Base-by-base conservation (phyloP, 2,888 invertebrate species). In the Oligia fasciuncula region DNA sequence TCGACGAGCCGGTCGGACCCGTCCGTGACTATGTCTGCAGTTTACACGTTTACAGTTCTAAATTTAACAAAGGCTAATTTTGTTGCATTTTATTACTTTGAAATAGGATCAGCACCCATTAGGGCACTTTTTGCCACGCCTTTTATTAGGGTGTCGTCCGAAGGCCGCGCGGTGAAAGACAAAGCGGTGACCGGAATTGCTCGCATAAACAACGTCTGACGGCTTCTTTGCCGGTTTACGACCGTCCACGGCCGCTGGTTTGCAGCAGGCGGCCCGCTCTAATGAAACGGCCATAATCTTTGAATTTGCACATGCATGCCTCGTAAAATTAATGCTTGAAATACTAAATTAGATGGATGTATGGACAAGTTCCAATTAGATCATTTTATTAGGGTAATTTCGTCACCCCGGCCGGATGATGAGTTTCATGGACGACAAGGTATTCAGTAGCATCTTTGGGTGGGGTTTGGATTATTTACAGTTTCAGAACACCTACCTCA, bases 71-170 rank as follows among this genome's bases (percentile, higher is more conserved):
- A 93, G 73, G 95, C 95, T 96, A 96, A 97, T 96, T 96, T 96
- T 97, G 97, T 96, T 96, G 96, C 96, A 95, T 95, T 97, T 96
- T 96, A 96, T 95, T 95, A 93, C 96, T 93, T 94, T 93, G 94
- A 94, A 97, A 97, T 96, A 95, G 96, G 96, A 96, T 96, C 95
- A 95, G 94, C 93, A 91, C 91, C 95, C 93, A 96, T 96, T 97
- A 96, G 94, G 94, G 92, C 90, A 92, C 92, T 96, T 96, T 97
- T 96, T 96, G 95, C 95, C 94, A 96, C 95, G 95, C 95, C 95
- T 96, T 96, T 96, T 97, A 96, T 96, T 95, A 95, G 96, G 97
- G 96, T 96, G 96, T 96, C 96, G 95, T 95, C 93, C 93, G 95
- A 96, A 96, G 95, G 95, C 94, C 93, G 92, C 86, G 95, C 96